Conservation (phyloP, 2,888 invertebrate species). For the Apeira syringaria region DNA sequence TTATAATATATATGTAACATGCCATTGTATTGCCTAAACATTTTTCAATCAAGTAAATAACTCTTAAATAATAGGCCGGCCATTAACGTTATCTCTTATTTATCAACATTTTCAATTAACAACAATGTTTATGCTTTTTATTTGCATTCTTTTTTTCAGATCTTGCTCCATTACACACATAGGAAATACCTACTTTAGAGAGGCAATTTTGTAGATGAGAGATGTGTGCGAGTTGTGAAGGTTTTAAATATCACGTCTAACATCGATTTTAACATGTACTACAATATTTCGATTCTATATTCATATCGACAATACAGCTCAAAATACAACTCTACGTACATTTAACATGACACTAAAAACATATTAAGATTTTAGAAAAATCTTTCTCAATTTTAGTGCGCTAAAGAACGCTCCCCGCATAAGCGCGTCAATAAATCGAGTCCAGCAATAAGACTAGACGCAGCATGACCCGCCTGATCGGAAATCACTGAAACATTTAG, state of each 20-base stretch:
- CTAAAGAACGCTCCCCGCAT: too few species aligned
- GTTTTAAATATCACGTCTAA: conserved; percentile 8
- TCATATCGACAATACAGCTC: conserved; percentile 8
- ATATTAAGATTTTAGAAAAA: too few species aligned
- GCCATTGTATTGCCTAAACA: neutral
- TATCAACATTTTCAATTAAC: too few species aligned
- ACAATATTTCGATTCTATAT: conserved; percentile 16
- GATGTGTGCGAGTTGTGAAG: neutral
- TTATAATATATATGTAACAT: neutral
- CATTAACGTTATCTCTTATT: too few species aligned
- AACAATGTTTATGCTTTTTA: neutral
- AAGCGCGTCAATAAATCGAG: too few species aligned
- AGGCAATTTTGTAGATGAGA: neutral
- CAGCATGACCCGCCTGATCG: too few species aligned
- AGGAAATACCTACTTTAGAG: neutral
- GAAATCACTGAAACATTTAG: too few species aligned
- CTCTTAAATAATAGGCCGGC: neutral
- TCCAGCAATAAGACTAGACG: too few species aligned
- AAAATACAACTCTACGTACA: neutral
- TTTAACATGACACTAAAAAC: too few species aligned
- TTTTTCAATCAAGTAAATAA: neutral
- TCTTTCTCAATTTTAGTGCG: too few species aligned
- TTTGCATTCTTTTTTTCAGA: neutral
- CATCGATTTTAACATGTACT: conserved; percentile 11
- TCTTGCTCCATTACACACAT: neutral